A percentile compares a stretch with the other conserved stretches of the same genome.
phyloP scores from a whole-genome alignment of 2,888 invertebrate species.

The Tenthredo distinguenda region DNA sequence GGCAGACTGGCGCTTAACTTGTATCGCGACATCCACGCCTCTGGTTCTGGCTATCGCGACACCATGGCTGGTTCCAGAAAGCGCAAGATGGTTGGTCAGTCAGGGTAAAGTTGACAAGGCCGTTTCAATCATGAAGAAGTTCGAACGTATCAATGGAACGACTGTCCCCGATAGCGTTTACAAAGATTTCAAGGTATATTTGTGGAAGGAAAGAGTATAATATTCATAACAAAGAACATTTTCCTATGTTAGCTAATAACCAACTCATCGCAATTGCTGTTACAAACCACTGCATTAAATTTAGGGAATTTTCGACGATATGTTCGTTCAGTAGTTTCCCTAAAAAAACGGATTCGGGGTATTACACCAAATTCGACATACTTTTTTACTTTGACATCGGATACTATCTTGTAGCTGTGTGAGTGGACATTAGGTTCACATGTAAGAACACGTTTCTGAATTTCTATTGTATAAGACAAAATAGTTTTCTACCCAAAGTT shows the following conservation, averaged over 20 bases:
- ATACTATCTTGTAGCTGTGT: too few relatives aligned
- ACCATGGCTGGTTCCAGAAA: conserved; percentile 90
- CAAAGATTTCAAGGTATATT: conserved; percentile 85
- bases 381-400: neutral
- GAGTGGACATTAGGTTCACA: too few relatives aligned
- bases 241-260: neutral
- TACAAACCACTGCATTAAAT: neutral
- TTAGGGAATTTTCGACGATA: neutral
- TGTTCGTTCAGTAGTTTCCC: neutral
- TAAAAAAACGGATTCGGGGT: neutral
- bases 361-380: neutral
- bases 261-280: neutral
- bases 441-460: too few relatives aligned
- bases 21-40: conserved; percentile 90
- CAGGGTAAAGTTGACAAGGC: conserved; percentile 92
- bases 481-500: neutral
- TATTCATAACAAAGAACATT: neutral
- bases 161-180: conserved; percentile 88
- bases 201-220: neutral
- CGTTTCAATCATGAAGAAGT: conserved; percentile 87
- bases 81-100: conserved; percentile 93
- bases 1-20: conserved; percentile 89
- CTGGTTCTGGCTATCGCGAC: conserved; percentile 86
- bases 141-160: conserved; percentile 89
- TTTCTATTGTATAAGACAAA: neutral